These are phyloP conservation scores for Cosmorhoe ocellata DNA, from an alignment of 2,888 invertebrate genomes.

Conservation along the genomic window DNA sequence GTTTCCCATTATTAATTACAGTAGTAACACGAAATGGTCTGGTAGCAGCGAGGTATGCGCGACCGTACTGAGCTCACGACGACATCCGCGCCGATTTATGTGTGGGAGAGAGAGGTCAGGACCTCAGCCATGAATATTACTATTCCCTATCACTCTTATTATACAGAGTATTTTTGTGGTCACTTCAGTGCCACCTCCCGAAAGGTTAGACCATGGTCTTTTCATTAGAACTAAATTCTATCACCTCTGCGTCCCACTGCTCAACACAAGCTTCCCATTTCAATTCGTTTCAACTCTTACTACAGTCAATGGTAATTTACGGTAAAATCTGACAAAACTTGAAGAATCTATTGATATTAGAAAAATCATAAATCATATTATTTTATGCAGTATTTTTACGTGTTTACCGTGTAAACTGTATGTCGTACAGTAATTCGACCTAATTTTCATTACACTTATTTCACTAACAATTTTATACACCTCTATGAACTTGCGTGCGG, in stretches of 20 bases:
- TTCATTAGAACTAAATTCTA: too few species aligned
- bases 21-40: slow-evolving; percentile 47
- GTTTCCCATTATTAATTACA: slow-evolving; percentile 57
- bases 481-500: slow-evolving; percentile 37
- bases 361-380: not conserved
- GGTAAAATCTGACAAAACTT: too few species aligned
- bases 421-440: slow-evolving; percentile 33
- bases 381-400: not conserved
- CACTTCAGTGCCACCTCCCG: too few species aligned
- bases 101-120: slow-evolving; percentile 68
- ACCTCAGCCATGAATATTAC: slow-evolving; percentile 65
- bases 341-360: too few species aligned
- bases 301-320: too few species aligned
- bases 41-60: slow-evolving; percentile 46
- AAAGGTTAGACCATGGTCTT: too few species aligned
- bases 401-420: slow-evolving; percentile 27
- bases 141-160: slow-evolving; percentile 53
- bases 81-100: slow-evolving; percentile 67
- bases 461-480: slow-evolving; percentile 39
- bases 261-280: too few species aligned
- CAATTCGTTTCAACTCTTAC: too few species aligned
- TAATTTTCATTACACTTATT: slow-evolving; percentile 30
- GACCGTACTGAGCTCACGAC: slow-evolving; percentile 55
- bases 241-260: too few species aligned
- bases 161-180: too few species aligned